phyloP scores from a whole-genome alignment of 2,797 vertebrate genomes.

The Xerus rutilus region DNA sequence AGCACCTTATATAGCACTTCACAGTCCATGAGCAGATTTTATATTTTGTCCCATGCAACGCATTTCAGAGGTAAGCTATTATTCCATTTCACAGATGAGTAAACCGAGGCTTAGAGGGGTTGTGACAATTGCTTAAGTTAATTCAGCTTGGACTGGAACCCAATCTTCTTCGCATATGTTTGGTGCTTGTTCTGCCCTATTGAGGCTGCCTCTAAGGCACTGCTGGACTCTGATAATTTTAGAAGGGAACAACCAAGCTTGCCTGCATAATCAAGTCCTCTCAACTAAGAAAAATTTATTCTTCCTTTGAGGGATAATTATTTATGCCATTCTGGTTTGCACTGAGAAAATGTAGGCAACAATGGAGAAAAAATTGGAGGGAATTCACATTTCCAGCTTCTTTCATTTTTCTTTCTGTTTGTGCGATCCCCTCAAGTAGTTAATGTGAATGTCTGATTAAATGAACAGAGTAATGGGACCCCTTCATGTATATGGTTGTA shows the following conservation, averaged over 20 bases:
- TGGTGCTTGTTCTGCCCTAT: background rate
- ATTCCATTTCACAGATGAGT: background rate
- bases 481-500: background rate
- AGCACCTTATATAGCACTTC: background rate
- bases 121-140: background rate
- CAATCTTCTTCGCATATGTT: background rate
- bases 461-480: background rate
- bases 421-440: background rate
- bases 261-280: background rate
- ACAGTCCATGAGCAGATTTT: background rate
- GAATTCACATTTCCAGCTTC: background rate
- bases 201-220: background rate
- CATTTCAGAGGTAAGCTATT: background rate
- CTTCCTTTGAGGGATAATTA: conserved; percentile 29
- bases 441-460: conserved; percentile 14
- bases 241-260: background rate
- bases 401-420: conserved; percentile 30
- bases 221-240: background rate
- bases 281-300: background rate
- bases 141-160: background rate
- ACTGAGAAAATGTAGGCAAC: conserved; percentile 4
- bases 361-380: background rate
- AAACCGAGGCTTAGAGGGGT: background rate
- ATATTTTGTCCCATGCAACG: background rate
- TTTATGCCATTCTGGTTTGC: background rate